Evolutionary conservation across 2,888 invertebrate species (phyloP), one percentile per base, ranked within the genome.

Genomic region (Meteorus cinctellus): DNA sequence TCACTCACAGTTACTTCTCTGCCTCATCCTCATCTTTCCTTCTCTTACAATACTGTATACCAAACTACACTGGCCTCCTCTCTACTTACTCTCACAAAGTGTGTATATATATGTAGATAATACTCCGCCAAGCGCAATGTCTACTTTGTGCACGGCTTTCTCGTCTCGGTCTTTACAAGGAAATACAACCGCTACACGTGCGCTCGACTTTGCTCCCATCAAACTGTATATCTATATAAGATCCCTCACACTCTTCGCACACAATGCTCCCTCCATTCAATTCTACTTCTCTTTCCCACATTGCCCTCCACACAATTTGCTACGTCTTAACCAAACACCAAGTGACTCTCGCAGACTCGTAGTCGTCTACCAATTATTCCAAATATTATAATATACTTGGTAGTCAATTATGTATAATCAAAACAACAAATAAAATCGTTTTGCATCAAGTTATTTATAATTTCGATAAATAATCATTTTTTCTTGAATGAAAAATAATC

Each of bases 171-270:
- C 70, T 70, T 70, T 70, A 70, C 70, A 59, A 59, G 70, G 59
- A 70, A 70, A 36, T 59, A 70, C 70, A 70, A 70, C 70, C 59
- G 70, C 55, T 70, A 70, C 14, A 70, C 70, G 51, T 55, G 70
- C 31, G 29, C 48, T 65, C 55, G 48, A 59, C 63, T 69, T 59
- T 41, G 41, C 29, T 19, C 41, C 27, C 19, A n/a, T 16, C n/a
- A 45, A 45, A 45, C 14, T 14, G 5, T 14, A 45, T 45, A 45
- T 12, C 10, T 70, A 24, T 72, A 51, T 72, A 60, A 34, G 8
- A 55, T 48, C 60, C 69, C 70, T 73, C 70, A 70, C 41, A 48
- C 66, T 65, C 29, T 63, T 41, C 45, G 45, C 45, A 19, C 8
- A 70, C 72, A 76, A 75, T 76, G 34, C 76, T 70, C 76, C 34